Evolutionary conservation across 2,888 invertebrate genomes (phyloP).

Genomic region (Mesochorus sp.): DNA sequence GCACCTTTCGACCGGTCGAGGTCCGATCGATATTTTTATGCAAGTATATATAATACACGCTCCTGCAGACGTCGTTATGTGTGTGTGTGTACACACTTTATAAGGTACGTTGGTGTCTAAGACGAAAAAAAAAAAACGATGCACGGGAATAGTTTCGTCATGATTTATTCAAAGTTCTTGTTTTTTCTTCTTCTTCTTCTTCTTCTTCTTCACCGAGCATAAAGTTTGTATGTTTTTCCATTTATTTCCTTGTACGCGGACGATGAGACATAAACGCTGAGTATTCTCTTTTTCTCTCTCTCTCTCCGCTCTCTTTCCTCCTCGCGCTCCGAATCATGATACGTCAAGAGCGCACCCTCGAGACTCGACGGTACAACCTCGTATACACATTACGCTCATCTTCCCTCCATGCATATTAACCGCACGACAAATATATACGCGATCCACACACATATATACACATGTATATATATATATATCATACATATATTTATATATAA

Average conservation of each 20-base stretch:
- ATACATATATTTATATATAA: neutral
- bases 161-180: neutral
- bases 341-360: conserved; percentile 9
- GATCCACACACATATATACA: neutral
- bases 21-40: conserved; percentile 52
- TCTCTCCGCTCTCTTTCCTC: no score
- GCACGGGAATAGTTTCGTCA: neutral
- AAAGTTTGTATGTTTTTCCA: neutral
- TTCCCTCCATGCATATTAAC: conserved; percentile 18
- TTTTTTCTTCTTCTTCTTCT: no score
- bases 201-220: no score
- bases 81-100: neutral
- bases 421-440: conserved; percentile 1
- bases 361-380: neutral
- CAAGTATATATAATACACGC: conserved; percentile 6
- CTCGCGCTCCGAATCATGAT: conserved; percentile 9
- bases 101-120: neutral
- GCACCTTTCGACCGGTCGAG: conserved; percentile 50
- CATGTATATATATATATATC: neutral
- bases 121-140: neutral
- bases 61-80: neutral
- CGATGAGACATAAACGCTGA: neutral
- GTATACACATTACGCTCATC: conserved; percentile 7
- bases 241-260: neutral
- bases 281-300: no score